These are phyloP conservation scores for Globicephala melas DNA, from an alignment of 2,113 vertebrate genomes.

Conservation along the genomic window DNA sequence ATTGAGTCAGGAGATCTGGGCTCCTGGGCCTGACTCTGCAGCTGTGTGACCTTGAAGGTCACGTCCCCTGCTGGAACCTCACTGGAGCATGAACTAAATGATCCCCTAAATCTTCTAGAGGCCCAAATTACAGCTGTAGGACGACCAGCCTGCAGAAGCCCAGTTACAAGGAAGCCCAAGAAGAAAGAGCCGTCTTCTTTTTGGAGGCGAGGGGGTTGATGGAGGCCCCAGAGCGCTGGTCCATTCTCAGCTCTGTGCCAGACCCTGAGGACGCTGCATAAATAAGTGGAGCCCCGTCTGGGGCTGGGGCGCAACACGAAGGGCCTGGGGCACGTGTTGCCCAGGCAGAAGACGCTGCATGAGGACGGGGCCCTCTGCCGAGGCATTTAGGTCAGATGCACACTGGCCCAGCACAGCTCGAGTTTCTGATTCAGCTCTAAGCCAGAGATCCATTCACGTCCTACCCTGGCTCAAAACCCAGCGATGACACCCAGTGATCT, in stretches of 20 bases:
- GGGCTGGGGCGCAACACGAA: not conserved
- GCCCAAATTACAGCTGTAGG: not conserved
- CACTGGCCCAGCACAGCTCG: not conserved
- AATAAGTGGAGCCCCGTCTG: not conserved
- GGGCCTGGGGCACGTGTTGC: not conserved
- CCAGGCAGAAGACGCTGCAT: rapidly evolving
- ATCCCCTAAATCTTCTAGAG: not conserved
- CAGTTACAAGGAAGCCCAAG: not conserved
- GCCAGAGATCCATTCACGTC: not conserved
- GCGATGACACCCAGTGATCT: not conserved
- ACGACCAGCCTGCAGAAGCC: not conserved
- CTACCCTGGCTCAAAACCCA: not conserved
- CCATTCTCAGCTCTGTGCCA: not conserved
- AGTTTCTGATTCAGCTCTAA: not conserved
- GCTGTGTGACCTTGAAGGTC: not conserved
- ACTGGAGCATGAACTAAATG: not conserved
- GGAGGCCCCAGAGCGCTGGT: not conserved
- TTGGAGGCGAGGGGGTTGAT: no score
- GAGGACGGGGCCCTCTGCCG: not conserved
- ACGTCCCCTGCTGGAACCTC: not conserved
- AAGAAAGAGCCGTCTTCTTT: not conserved
- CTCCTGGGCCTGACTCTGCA: not conserved
- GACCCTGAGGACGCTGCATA: not conserved
- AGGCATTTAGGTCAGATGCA: not conserved
- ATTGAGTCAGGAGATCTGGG: not conserved